Evolutionary conservation across 2,113 vertebrate species (phyloP), one percentile per base, ranked within the genome.

Genomic region (Talpa occidentalis): DNA sequence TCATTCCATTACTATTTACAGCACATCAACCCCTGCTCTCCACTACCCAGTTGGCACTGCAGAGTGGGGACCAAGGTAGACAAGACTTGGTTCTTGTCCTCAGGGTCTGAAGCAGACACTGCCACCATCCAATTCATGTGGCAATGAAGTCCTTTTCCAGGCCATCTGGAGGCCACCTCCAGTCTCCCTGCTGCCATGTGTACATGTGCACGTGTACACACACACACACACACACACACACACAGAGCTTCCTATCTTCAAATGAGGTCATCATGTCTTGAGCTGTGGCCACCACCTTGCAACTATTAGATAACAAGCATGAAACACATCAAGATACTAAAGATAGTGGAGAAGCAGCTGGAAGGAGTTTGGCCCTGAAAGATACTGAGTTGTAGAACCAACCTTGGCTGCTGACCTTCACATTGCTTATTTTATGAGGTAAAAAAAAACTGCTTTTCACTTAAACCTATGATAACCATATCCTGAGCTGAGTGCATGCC

Each of bases 1-100:
- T 94, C 37, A 82, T 64, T 91, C 70, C 76, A 66, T 82, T 86
- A 90, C n/a, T 78, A 90, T 82, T 97, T 94, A 70, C 30, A 80
- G 24, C 88, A 70, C 42, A 92, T 54, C 60, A 54, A 59, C 49
- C 74, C 59, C 70, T 40, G 24, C 21, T 47, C 73, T 74, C 30
- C 47, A 66, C 54, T 54, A 10, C 28, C 47, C 9, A 62, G 11
- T 14, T 52, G 60, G 42, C 12, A 54, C 32, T 28, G 5, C 9
- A 76, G 70, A 76, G 15, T 88, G 21, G 37, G 12, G 91, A 81
- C 37, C 59, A 56, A 80, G 26, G 80, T 47, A 37, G 89, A 66
- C 30, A 67, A 56, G 32, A 74, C 24, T 66, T 87, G 35, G 37
- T 83, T 77, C 10, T 22, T 44, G 42, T 64, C 35, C 64, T 87